Conservation (phyloP, 2,113 vertebrate species). For the Elachura formosa region DNA sequence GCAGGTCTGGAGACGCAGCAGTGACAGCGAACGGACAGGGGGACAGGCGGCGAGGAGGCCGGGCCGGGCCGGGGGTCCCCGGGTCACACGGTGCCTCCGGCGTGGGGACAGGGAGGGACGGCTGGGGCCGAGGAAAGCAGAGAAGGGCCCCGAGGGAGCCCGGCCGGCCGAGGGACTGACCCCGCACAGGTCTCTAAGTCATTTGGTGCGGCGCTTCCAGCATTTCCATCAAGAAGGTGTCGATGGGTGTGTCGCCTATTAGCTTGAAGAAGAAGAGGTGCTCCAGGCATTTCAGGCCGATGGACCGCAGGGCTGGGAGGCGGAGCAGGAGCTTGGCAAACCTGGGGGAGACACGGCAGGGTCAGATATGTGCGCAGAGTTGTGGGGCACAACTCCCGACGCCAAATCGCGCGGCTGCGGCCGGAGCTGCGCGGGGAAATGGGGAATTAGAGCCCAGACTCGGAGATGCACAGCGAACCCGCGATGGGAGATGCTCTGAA, state of each 20-base stretch:
- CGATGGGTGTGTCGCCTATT: constrained; percentile 97
- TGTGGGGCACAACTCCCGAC: too few species aligned
- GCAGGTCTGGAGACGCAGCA: constrained; percentile 1
- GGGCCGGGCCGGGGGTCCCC: background rate
- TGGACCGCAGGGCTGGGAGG: constrained; percentile 94
- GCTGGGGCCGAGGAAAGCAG: constrained; percentile 2
- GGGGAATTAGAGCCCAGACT: background rate
- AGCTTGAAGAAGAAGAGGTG: constrained; percentile 99
- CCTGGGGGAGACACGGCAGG: constrained; percentile 50
- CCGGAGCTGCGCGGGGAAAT: background rate
- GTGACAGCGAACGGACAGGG: background rate
- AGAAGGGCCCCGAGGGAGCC: background rate
- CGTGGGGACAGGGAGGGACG: background rate
- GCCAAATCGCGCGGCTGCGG: rapidly evolving
- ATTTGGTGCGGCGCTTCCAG: constrained; percentile 97
- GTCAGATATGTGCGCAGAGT: too few species aligned
- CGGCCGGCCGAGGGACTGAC: background rate
- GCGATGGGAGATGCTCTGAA: background rate
- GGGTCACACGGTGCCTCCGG: constrained; percentile 30
- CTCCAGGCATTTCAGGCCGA: constrained; percentile 97
- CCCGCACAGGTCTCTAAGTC: constrained; percentile 77
- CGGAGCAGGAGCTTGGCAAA: constrained; percentile 96
- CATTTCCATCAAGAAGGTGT: constrained; percentile 99
- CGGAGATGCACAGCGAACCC: background rate
- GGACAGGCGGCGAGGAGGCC: background rate